phyloP scores from a whole-genome alignment of 2,797 vertebrate species.

The Psittacula derbiana region DNA sequence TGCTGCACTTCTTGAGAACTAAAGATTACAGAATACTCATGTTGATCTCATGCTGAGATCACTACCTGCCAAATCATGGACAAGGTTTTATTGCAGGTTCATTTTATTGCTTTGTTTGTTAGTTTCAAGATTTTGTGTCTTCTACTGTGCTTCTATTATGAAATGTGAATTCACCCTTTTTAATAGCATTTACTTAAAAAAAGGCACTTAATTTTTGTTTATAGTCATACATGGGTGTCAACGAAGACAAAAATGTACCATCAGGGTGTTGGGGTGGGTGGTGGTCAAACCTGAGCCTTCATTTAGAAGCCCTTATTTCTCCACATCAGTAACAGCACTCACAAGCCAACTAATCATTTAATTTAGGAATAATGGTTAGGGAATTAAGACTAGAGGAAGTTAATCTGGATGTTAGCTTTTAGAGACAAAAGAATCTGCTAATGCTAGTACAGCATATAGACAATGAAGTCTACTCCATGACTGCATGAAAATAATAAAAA shows the following conservation, averaged over 20 bases:
- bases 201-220: not conserved
- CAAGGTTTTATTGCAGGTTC: not conserved
- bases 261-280: rapidly evolving
- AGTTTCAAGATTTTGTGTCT: not conserved
- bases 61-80: not conserved
- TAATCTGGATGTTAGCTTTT: not conserved
- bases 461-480: not conserved
- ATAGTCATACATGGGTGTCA: not conserved
- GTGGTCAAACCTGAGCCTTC: not conserved
- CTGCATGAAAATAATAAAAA: not conserved
- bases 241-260: not conserved
- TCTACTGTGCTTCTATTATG: not conserved
- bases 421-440: not conserved
- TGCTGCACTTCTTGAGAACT: not conserved
- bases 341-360: not conserved
- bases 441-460: not conserved
- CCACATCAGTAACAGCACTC: not conserved
- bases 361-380: not conserved
- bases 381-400: not conserved
- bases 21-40: not conserved
- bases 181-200: not conserved
- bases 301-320: not conserved
- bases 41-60: not conserved
- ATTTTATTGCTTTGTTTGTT: not conserved
- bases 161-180: not conserved